phyloP scores from a whole-genome alignment of 2,113 vertebrate genomes.

The Syngnathus floridae region DNA sequence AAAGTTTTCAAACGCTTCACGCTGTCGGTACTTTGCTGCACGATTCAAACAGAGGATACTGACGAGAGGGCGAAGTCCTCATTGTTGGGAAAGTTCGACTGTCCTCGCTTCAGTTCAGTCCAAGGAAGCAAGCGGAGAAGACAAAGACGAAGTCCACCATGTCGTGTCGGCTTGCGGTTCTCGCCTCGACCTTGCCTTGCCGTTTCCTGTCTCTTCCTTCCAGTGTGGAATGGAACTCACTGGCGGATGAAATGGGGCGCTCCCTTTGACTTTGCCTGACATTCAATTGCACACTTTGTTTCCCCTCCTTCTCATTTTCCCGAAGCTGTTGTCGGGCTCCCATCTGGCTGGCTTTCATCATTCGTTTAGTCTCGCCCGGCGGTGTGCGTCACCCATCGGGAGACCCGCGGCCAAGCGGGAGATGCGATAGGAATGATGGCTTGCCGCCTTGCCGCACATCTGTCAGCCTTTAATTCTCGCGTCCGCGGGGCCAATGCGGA shows the following conservation, averaged over 20 bases:
- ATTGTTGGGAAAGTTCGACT: too few species aligned
- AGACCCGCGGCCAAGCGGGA: constrained; percentile 31
- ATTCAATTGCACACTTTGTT: constrained; percentile 15
- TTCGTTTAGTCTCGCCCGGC: constrained; percentile 37
- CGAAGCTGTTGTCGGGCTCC: constrained; percentile 39
- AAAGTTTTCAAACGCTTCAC: too few species aligned
- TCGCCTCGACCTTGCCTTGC: too few species aligned
- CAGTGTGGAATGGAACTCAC: constrained; percentile 37
- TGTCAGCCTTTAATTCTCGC: constrained; percentile 27
- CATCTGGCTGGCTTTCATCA: constrained; percentile 51
- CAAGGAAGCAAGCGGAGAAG: too few species aligned
- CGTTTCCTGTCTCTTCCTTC: constrained; percentile 32
- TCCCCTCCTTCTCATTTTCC: neutral
- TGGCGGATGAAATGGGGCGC: constrained; percentile 41
- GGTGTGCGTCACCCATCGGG: constrained; percentile 34
- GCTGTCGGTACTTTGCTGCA: too few species aligned
- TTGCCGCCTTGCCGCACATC: constrained; percentile 30
- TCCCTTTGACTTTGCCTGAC: constrained; percentile 53
- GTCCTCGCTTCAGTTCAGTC: too few species aligned
- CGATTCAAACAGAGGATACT: too few species aligned
- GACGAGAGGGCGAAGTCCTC: too few species aligned
- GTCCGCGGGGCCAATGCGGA: constrained; percentile 1
- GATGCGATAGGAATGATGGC: constrained; percentile 41
- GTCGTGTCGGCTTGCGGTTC: too few species aligned
- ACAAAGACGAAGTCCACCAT: too few species aligned